A percentile compares a stretch with the other conserved stretches of the same genome.
phyloP scores from a whole-genome alignment of 92 coral and sea anemone genomes.

The Heteractis magnifica region DNA sequence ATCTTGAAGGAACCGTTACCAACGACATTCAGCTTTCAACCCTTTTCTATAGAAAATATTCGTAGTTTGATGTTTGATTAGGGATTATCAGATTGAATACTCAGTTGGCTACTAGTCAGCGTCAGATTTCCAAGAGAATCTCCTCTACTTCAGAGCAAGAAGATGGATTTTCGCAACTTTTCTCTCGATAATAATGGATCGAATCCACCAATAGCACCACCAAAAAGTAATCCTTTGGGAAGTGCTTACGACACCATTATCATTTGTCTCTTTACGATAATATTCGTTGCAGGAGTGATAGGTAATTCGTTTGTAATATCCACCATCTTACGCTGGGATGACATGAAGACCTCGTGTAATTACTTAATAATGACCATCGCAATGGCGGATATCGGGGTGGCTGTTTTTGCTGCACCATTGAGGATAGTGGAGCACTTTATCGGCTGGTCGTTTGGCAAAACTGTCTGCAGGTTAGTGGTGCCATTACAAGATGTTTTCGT shows the following conservation, averaged over 20 bases:
- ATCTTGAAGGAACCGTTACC: neutral
- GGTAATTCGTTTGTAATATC: slow-evolving; percentile 63
- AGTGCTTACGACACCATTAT: slow-evolving; percentile 20
- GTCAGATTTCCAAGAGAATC: neutral
- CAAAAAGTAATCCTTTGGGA: slow-evolving; percentile 2
- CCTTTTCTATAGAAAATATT: neutral
- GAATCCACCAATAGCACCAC: neutral
- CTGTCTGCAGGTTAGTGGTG: slow-evolving; percentile 51
- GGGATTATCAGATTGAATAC: neutral
- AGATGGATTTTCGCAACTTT: neutral
- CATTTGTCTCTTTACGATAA: slow-evolving; percentile 53
- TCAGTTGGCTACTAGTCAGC: neutral
- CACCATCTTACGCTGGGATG: slow-evolving; percentile 53
- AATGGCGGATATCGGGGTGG: slow-evolving; percentile 65
- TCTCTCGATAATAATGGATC: neutral
- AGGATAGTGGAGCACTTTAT: slow-evolving; percentile 57
- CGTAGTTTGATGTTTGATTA: neutral
- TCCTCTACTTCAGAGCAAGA: neutral
- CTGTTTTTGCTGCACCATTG: slow-evolving; percentile 58
- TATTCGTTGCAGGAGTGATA: slow-evolving; percentile 55
- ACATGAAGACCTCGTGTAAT: slow-evolving; percentile 65
- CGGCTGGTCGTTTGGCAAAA: slow-evolving; percentile 75
- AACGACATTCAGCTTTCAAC: neutral
- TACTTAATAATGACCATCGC: slow-evolving; percentile 64
- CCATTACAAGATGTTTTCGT: slow-evolving; percentile 66